Evolutionary conservation across 2,888 invertebrate genomes (phyloP).

Genomic region (Argyresthia goedartella): DNA sequence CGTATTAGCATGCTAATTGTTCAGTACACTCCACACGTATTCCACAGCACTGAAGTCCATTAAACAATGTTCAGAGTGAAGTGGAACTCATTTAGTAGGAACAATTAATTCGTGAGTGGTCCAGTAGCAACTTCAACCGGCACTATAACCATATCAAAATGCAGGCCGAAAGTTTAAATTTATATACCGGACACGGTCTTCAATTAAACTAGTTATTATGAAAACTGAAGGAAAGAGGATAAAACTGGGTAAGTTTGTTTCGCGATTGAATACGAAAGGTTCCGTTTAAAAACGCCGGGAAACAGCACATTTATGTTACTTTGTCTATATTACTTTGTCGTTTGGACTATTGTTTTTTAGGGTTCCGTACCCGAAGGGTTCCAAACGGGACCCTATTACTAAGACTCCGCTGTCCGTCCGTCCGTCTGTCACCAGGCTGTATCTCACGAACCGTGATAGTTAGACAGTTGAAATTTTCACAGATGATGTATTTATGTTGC

Average conservation of each 20-base stretch:
- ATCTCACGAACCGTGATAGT: too few species aligned
- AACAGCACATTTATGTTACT: too few species aligned
- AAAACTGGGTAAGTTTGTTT: conserved; percentile 46
- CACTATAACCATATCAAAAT: conserved; percentile 60
- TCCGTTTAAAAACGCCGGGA: too few species aligned
- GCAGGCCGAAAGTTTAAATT: conserved; percentile 63
- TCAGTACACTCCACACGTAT: conserved; percentile 2
- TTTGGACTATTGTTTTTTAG: too few species aligned
- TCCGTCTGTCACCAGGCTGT: too few species aligned
- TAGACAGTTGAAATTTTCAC: too few species aligned
- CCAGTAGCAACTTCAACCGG: conserved; percentile 25
- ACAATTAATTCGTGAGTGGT: conserved; percentile 27
- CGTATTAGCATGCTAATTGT: conserved; percentile 17
- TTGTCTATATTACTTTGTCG: too few species aligned
- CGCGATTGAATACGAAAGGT: neutral
- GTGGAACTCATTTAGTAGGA: conserved; percentile 38
- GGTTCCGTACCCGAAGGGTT: too few species aligned
- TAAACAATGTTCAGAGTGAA: conserved; percentile 29
- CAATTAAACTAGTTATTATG: conserved; percentile 66
- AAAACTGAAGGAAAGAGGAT: conserved; percentile 46
- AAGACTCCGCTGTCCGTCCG: too few species aligned
- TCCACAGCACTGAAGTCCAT: conserved; percentile 5
- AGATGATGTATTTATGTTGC: too few species aligned
- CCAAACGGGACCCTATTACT: too few species aligned
- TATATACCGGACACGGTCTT: conserved; percentile 61